These are phyloP conservation scores for Drosophila pegasa DNA, from an alignment of 2,888 invertebrate genomes.

Conservation along the genomic window DNA sequence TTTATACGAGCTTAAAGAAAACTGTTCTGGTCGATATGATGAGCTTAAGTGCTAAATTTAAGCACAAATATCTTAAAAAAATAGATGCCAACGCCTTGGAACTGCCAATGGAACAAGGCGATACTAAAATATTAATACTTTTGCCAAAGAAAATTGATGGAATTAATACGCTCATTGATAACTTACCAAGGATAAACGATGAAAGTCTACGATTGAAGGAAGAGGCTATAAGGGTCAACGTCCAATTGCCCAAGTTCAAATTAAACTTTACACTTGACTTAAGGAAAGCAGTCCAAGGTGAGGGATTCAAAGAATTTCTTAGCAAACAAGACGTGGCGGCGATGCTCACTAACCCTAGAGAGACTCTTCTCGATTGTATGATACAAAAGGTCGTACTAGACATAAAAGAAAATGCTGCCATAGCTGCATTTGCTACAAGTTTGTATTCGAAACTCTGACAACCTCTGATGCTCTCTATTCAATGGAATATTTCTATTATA, in stretches of 20 bases:
- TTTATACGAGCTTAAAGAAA: background rate
- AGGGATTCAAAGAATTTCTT: background rate
- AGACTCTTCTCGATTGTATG: background rate
- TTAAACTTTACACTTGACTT: background rate
- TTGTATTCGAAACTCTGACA: background rate
- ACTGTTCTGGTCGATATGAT: background rate
- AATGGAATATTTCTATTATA: background rate
- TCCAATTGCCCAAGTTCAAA: background rate
- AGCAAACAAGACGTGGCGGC: background rate
- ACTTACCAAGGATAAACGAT: background rate
- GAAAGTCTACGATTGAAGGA: fast-evolving
- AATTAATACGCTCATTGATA: fast-evolving
- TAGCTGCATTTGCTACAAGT: background rate
- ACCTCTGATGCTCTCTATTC: background rate
- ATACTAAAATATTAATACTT: background rate
- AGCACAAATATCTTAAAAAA: background rate
- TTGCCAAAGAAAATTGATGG: background rate
- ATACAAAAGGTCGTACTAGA: background rate
- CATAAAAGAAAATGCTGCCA: background rate
- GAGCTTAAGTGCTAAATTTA: background rate
- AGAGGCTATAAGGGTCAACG: fast-evolving
- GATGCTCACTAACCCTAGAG: fast-evolving
- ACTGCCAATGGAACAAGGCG: fast-evolving
- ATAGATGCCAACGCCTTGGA: background rate
- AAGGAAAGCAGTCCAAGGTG: background rate